Evolutionary conservation across 2,113 vertebrate genomes (phyloP), one percentile per base, ranked within the genome.

Genomic region (Limnothrissa miodon): DNA sequence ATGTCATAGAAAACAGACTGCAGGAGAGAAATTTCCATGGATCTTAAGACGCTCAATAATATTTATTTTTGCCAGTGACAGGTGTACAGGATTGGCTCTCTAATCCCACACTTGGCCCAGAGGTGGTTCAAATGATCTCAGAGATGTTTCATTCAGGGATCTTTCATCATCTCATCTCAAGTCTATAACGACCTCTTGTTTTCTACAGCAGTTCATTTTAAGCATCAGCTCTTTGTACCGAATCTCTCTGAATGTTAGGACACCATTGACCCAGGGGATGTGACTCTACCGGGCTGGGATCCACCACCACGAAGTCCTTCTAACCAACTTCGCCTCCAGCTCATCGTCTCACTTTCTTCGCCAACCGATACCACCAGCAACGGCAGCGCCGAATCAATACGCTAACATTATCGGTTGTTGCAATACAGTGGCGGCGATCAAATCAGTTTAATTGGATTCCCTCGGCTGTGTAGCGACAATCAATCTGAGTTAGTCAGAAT

Each of bases 401-500:
- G 5, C 33, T 0, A 74, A 36, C 66, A 74, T 74, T 39, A 74
- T 74, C 33, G 66, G 25, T 74, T 33, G 66, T 74, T 36, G 66
- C 66, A 74, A 36, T 74, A 74, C 66, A 74, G 66, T 74, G 13
- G 4, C 66, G 15, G 66, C 66, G 29, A 74, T 74, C 66, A 74
- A 39, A 74, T 74, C 66, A 74, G 66, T 74, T 74, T 74, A 74
- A 74, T 74, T 74, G 11, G 66, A 74, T 74, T 74, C 10, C 15
- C 29, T 36, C 66, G 36, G 36, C 66, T 74, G 10, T 74, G 66
- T 39, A 5, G 29, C 66, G 17, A 74, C 66, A 74, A 74, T 74
- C 66, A 74, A 74, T 74, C 66, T 17, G 66, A 11, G 33, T 74
- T 74, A 74, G 66, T 33, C 15, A 29, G 66, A 74, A 13, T 33